Evolutionary conservation across 2,797 vertebrate species (phyloP), one percentile per base, ranked within the genome.

Genomic region (Bovichtus diacanthus): DNA sequence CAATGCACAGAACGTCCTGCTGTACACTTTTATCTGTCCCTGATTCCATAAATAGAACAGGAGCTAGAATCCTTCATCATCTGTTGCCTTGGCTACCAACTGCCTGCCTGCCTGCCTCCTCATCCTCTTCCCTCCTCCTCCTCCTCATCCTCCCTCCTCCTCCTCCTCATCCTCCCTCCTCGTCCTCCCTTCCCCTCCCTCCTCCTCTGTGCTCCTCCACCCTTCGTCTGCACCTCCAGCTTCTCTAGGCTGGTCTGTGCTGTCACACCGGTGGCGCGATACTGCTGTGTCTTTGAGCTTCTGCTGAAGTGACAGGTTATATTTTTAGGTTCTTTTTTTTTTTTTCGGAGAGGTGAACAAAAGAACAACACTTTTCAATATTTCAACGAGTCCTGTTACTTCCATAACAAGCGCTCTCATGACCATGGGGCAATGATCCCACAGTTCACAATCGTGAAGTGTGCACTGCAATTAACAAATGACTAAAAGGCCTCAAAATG

Each of bases 71-170:
- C 54, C 81, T 88, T 89, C 82, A 92, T 92, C 89, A 89, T 82
- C 84, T 88, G 94, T 94, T 95, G 88, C 94, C 93, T 93, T 95
- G 93, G 86, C 84, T 93, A 93, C 93, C 75, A 73, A 83, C 84
- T 80, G 39, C 80, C 84, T 74, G 6, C 60, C 75, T n/a, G n/a
- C n/a, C n/a, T 70, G 23, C 47, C 54, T 69, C 70, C 54, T 56
- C 54, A 6, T 70, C 46, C 50, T 80, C 51, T 49, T 66, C 68
- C 47, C 23, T 70, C 47, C 70, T 70, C 76, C 6, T 70, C 46
- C 50, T 80, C 51, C n/a, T n/a, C n/a, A n/a, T n/a, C n/a, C n/a
- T 70, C 23, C 47, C 54, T 69, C 70, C 54, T 56, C 54, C 6
- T 70, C 46, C 50, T 80, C 51, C n/a, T n/a, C n/a, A n/a, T n/a